Evolutionary conservation across 2,113 vertebrate genomes (phyloP).

Genomic region (Talpa occidentalis): DNA sequence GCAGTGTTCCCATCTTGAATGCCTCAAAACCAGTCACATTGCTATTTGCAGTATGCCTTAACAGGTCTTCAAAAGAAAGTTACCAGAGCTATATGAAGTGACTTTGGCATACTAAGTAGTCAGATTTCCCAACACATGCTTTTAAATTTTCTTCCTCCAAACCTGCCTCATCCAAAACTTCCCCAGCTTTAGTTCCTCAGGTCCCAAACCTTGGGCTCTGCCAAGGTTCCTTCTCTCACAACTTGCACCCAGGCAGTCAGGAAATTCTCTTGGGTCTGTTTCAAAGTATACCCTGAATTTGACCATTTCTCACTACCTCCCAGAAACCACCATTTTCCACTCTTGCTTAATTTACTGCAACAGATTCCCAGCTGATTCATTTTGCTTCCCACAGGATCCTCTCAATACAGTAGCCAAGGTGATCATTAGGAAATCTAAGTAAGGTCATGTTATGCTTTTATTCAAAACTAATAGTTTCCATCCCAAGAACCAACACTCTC

Average conservation of each 20-base stretch:
- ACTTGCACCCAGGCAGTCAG: background rate
- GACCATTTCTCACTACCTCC: background rate
- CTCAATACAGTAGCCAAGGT: background rate
- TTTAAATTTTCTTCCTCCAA: background rate
- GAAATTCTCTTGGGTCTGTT: background rate
- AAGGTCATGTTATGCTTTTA: background rate
- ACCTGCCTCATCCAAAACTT: background rate
- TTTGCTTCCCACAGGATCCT: background rate
- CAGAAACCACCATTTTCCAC: background rate
- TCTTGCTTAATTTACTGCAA: background rate
- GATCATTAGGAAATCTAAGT: background rate
- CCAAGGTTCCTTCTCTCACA: background rate
- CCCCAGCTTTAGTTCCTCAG: background rate
- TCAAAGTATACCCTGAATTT: background rate
- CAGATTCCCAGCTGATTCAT: background rate
- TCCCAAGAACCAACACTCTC: background rate
- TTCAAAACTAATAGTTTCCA: background rate
- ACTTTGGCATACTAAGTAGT: background rate
- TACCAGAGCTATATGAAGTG: background rate
- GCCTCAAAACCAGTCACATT: background rate
- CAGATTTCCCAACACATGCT: background rate
- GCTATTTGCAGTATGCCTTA: rapidly evolving
- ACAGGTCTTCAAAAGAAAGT: background rate
- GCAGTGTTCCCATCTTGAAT: background rate
- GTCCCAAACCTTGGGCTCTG: background rate